Conservation (phyloP, 2,113 vertebrate species). For the Tursiops truncatus region DNA sequence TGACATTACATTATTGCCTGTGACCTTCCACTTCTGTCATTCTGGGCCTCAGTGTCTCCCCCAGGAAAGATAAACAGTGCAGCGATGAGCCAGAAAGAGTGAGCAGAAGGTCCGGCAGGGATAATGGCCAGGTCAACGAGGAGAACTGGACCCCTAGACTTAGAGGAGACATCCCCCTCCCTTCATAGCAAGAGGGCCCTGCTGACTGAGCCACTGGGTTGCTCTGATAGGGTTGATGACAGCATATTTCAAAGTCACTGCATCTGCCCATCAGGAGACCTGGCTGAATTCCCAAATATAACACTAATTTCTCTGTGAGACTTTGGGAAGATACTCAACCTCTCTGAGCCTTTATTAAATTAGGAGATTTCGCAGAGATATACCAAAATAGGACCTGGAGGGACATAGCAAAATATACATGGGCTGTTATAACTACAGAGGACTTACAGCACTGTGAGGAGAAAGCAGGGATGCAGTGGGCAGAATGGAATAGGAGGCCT, state of each 20-base stretch:
- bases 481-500: not conserved
- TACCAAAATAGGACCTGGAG: not conserved
- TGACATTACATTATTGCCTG: not conserved
- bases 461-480: fast-evolving
- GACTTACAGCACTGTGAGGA: fast-evolving
- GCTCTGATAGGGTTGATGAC: fast-evolving
- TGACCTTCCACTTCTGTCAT: not conserved
- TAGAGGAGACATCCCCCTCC: not conserved
- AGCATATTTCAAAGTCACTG: not conserved
- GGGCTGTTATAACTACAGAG: not conserved
- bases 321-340: not conserved
- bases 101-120: not conserved
- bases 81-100: not conserved
- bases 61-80: not conserved
- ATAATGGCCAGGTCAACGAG: not conserved
- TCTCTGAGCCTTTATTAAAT: not conserved
- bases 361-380: not conserved
- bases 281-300: not conserved
- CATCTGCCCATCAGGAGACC: not conserved
- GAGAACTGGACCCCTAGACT: not conserved
- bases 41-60: not conserved
- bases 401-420: fast-evolving
- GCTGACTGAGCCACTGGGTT: not conserved
- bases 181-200: not conserved
- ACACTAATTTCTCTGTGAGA: not conserved